Conservation (phyloP, 1,140 invertebrate genomes). For the Drosophila lacteicornis region DNA sequence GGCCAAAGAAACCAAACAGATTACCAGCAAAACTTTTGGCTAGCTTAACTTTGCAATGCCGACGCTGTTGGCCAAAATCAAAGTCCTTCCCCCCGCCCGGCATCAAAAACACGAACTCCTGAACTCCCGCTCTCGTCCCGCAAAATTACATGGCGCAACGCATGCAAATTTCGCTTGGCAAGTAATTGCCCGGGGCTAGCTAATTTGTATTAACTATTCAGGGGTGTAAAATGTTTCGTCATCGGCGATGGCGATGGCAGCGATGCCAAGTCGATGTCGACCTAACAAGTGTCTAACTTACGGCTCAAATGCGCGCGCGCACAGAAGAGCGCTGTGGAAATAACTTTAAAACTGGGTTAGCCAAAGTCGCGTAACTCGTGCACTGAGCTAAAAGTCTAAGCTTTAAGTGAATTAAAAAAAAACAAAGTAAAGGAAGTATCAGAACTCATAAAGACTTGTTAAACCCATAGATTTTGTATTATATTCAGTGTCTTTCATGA, state of each 20-base stretch:
- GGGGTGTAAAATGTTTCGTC: conserved; percentile 56
- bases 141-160: conserved; percentile 34
- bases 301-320: conserved; percentile 39
- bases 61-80: conserved; percentile 48
- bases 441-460: too few relatives aligned
- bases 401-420: too few relatives aligned
- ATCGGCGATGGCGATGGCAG: conserved; percentile 18
- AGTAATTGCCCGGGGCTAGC: conserved; percentile 37
- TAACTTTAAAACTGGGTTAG: conserved; percentile 64
- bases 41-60: conserved; percentile 56
- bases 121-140: neutral
- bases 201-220: conserved; percentile 71
- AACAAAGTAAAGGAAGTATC: too few relatives aligned
- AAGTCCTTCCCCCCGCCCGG: conserved; percentile 9
- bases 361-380: conserved; percentile 13
- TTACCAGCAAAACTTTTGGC: conserved; percentile 73
- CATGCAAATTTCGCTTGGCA: conserved; percentile 56
- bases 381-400: neutral
- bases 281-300: conserved; percentile 48
- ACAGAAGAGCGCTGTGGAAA: conserved; percentile 48
- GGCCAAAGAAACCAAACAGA: conserved; percentile 60
- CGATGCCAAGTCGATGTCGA: conserved; percentile 39
- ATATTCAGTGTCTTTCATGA: too few relatives aligned
- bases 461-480: too few relatives aligned
- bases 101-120: neutral